Evolutionary conservation across 2,797 vertebrate species (phyloP).

Genomic region (Cercopithecus petaurista): DNA sequence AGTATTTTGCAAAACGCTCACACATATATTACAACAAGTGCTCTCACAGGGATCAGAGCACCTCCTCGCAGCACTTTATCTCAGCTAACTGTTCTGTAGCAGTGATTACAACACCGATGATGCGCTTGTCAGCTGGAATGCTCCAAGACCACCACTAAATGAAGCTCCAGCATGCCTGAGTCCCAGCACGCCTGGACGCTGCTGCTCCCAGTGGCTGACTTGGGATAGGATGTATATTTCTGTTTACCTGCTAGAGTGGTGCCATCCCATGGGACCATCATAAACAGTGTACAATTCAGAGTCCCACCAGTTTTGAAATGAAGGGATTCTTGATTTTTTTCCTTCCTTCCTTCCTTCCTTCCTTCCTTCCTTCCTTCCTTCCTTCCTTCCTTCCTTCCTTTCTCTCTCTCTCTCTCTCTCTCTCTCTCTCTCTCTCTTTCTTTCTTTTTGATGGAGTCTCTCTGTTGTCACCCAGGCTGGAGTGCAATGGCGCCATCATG

Average conservation of each 20-base stretch:
- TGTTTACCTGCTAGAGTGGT: background rate
- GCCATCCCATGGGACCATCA: background rate
- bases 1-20: background rate
- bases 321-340: background rate
- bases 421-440: no score
- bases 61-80: background rate
- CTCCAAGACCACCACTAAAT: background rate
- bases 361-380: no score
- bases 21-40: background rate
- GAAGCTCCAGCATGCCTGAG: background rate
- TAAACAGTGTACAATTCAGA: background rate
- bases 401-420: no score
- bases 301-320: background rate
- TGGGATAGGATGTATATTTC: rapidly evolving
- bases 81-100: background rate
- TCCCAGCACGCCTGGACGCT: rapidly evolving
- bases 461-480: background rate
- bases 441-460: background rate
- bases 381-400: no score
- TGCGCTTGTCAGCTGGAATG: background rate
- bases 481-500: background rate
- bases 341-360: no score
- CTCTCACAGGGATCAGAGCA: background rate
- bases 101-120: background rate
- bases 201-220: no score